Evolutionary conservation across 35 echinoderm and acorn worm genomes (phyloP).

Genomic region (Heliocidaris erythrogramma): DNA sequence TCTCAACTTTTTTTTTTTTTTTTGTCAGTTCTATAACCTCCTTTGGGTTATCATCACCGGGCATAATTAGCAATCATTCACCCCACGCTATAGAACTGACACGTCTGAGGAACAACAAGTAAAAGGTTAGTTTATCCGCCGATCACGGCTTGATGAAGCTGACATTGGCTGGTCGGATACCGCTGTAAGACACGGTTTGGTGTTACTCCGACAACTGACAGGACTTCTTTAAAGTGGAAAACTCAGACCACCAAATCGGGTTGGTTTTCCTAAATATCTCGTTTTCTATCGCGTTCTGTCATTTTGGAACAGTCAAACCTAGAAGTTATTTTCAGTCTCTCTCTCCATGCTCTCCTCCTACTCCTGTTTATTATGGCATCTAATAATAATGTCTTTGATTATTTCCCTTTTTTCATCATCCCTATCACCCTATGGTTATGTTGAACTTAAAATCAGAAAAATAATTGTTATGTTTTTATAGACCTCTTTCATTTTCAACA

Average conservation of each 20-base stretch:
- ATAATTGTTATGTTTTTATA: too few relatives aligned
- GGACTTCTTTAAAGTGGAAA: neutral
- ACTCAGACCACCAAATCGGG: neutral
- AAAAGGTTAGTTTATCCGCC: neutral
- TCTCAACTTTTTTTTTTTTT: neutral
- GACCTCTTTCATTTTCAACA: too few relatives aligned
- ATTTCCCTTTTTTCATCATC: too few relatives aligned
- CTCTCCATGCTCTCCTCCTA: too few relatives aligned
- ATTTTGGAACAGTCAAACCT: too few relatives aligned
- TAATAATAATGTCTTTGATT: too few relatives aligned
- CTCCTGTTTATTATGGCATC: too few relatives aligned
- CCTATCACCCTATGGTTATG: too few relatives aligned
- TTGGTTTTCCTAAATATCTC: too few relatives aligned
- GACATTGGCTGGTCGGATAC: neutral
- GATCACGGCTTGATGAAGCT: neutral
- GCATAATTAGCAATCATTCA: neutral
- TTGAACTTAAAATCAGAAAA: too few relatives aligned
- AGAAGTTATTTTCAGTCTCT: too few relatives aligned
- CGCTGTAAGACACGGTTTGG: neutral
- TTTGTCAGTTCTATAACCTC: neutral
- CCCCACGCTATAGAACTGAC: neutral
- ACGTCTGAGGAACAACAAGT: neutral
- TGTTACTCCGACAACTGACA: constrained; percentile 8
- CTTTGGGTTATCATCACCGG: neutral
- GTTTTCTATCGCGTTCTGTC: too few relatives aligned